Percentiles rank a stretch among this genome's conserved stretches.
Evolutionary conservation across 1,140 invertebrate genomes (phyloP).

Genomic region (Macrobrachium nipponense): DNA sequence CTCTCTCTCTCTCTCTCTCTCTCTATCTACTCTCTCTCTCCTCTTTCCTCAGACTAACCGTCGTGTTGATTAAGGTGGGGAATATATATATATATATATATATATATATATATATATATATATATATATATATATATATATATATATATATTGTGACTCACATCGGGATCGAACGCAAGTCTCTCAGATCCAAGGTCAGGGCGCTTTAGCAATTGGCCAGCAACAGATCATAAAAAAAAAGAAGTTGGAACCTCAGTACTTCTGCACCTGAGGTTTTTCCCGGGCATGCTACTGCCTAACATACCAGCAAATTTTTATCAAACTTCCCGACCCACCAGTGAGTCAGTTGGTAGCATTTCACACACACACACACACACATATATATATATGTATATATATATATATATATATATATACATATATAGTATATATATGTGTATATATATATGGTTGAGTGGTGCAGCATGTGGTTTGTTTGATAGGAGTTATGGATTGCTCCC

Average conservation of each 20-base stretch:
- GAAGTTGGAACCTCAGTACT: no score
- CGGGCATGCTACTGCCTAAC: no score
- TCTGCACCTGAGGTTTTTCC: no score
- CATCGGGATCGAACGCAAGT: background rate
- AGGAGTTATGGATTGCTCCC: no score
- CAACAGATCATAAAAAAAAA: no score
- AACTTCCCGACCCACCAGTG: no score
- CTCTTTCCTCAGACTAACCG: background rate
- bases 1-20: slow-evolving; percentile 1
- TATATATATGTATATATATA: slow-evolving; percentile 14
- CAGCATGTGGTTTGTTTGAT: no score
- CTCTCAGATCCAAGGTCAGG: no score
- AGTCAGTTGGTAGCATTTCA: background rate
- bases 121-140: background rate
- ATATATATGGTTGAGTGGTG: background rate
- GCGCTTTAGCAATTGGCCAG: no score
- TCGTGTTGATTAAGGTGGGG: background rate
- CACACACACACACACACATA: background rate
- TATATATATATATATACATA: slow-evolving; percentile 8
- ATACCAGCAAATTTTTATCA: no score
- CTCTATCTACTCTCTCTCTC: background rate
- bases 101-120: background rate
- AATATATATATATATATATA: background rate
- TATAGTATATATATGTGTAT: background rate
- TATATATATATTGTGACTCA: background rate